Conservation (phyloP, 2,797 vertebrate species). For the Eulemur coronatus region DNA sequence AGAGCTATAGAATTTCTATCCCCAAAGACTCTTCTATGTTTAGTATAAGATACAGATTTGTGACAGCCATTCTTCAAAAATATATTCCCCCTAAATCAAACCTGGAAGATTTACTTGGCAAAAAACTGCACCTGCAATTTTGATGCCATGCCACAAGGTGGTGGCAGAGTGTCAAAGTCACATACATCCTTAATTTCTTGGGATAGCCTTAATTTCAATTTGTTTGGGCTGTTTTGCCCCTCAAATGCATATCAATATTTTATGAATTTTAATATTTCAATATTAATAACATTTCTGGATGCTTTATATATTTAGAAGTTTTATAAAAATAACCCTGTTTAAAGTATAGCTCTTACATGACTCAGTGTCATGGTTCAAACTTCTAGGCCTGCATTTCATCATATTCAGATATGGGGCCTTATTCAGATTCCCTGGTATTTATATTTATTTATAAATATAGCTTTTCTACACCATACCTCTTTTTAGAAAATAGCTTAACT, state of each 20-base stretch:
- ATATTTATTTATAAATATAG: constrained; percentile 22
- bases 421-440: background rate
- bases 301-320: background rate
- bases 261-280: background rate
- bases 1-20: background rate
- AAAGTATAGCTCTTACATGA: background rate
- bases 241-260: background rate
- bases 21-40: background rate
- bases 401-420: background rate
- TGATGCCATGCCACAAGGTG: constrained; percentile 18
- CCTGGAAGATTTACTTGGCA: background rate
- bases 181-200: background rate
- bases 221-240: background rate
- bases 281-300: background rate
- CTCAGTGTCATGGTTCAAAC: background rate
- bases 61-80: background rate
- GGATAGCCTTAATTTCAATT: background rate
- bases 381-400: background rate
- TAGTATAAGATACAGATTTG: background rate
- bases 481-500: background rate
- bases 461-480: background rate
- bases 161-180: constrained; percentile 23
- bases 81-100: background rate
- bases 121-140: background rate
- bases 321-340: background rate